Evolutionary conservation across 2,888 invertebrate genomes (phyloP), one percentile per base, ranked within the genome.

Genomic region (Phragmatobia fuliginosa): DNA sequence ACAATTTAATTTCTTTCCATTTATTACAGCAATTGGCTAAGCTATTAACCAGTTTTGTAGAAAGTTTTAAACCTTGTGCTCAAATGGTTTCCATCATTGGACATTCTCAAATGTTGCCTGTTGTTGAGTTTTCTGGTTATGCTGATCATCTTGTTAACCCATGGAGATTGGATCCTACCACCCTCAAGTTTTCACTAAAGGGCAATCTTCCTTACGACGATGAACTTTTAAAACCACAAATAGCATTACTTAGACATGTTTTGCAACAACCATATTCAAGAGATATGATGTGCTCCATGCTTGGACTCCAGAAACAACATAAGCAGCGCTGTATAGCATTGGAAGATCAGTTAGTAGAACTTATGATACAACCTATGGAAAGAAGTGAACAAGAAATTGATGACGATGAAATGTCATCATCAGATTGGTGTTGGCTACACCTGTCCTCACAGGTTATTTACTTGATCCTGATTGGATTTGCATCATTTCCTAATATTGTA

Each of bases 81-180:
- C 99, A 99, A 95, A 99, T 99, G 98, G 98, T 99, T 0, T 98
- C 99, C 0, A 98, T 99, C 69, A 97, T 98, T 77, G 98, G 98
- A 0, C 97, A 99, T 83, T 97, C 98, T 0, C 97, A 97, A 86
- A 98, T 99, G 97, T 92, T 99, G 66, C 99, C 99, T 0, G 98
- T 99, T 25, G 98, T 99, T 0, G 99, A 99, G 82, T 98, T 98
- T 88, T 98, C 98, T 64, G 98, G 98, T 11, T 98, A 98, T 88
- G 97, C 98, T 0, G 98, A 98, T 90, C 98, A 98, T 87, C 96
- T 98, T 64, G 97, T 98, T 66, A 98, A 98, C 91, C 98, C 98
- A 0, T 99, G 99, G 99, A 97, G 98, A 80, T 92, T 99, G 62
- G 99, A 99, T 93, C 97, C 98, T 0, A 96, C 96, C 21, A 98